Conservation (phyloP, 2,797 vertebrate species). For the Somateria mollissima region DNA sequence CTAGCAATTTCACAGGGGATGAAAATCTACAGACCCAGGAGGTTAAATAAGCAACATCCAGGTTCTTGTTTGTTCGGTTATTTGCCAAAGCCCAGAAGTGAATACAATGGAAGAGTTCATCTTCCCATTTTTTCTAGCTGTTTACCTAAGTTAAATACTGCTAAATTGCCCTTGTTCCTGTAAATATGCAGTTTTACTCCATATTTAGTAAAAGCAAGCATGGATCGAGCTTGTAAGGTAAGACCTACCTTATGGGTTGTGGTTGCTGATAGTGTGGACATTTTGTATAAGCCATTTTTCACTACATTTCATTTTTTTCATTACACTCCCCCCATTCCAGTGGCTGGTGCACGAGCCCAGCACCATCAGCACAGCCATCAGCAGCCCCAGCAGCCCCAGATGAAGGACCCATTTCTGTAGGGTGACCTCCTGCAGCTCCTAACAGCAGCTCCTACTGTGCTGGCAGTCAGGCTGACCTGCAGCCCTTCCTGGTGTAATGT, state of each 20-base stretch:
- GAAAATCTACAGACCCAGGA: not conserved
- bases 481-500: not conserved
- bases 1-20: not conserved
- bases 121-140: not conserved
- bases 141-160: not conserved
- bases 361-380: not conserved
- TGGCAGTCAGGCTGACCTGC: not conserved
- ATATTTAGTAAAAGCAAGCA: rapidly evolving
- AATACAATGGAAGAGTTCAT: conserved; percentile 25
- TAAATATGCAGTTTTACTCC: not conserved
- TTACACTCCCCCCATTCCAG: too few species aligned
- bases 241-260: not conserved
- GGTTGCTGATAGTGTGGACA: not conserved
- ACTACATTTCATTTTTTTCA: too few species aligned
- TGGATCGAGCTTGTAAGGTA: not conserved
- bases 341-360: rapidly evolving
- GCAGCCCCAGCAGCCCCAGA: not conserved
- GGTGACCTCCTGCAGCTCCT: not conserved
- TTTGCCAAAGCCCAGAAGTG: not conserved
- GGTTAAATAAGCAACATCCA: not conserved
- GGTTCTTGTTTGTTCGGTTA: not conserved
- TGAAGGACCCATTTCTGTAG: not conserved
- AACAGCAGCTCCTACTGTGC: not conserved
- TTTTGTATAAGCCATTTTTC: not conserved
- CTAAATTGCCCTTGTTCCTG: not conserved